Evolutionary conservation across 2,797 vertebrate species (phyloP).

Genomic region (Enteromius unitaeniatus): DNA sequence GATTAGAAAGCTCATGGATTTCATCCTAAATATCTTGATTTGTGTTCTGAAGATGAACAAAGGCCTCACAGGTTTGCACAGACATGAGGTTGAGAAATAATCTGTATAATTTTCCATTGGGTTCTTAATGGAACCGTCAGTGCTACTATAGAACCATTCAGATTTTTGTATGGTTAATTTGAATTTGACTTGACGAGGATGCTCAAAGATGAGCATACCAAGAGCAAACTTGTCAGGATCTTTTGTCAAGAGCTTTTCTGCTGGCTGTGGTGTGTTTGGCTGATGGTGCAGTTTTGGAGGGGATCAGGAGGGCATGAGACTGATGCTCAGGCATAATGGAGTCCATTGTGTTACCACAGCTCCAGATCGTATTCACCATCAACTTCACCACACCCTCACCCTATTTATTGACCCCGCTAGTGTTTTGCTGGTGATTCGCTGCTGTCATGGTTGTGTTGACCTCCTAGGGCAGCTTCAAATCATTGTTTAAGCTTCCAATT

Average conservation of each 20-base stretch:
- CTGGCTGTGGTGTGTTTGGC: conserved; percentile 42
- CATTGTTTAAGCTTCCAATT: background rate
- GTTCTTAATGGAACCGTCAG: background rate
- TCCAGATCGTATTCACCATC: conserved; percentile 75
- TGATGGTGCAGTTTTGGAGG: conserved; percentile 54
- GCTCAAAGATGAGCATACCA: background rate
- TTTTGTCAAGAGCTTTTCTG: conserved; percentile 13
- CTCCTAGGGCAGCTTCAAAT: conserved; percentile 18
- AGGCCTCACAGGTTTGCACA: background rate
- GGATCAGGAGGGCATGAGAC: conserved; percentile 71
- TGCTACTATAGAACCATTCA: background rate
- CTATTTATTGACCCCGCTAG: conserved; percentile 51
- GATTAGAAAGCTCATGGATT: no score
- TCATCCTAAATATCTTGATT: background rate
- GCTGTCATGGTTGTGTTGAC: conserved; percentile 31
- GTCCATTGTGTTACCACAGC: conserved; percentile 72
- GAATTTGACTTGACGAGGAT: background rate
- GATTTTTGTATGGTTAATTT: background rate
- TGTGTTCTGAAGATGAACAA: background rate
- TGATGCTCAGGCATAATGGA: conserved; percentile 76
- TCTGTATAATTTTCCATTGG: background rate
- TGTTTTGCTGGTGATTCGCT: background rate
- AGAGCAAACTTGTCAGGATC: background rate
- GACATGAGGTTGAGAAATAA: background rate
- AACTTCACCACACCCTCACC: conserved; percentile 62